Evolutionary conservation across 2,888 invertebrate genomes (phyloP), one percentile per base, ranked within the genome.

Genomic region (Chloroclystis v-ata): DNA sequence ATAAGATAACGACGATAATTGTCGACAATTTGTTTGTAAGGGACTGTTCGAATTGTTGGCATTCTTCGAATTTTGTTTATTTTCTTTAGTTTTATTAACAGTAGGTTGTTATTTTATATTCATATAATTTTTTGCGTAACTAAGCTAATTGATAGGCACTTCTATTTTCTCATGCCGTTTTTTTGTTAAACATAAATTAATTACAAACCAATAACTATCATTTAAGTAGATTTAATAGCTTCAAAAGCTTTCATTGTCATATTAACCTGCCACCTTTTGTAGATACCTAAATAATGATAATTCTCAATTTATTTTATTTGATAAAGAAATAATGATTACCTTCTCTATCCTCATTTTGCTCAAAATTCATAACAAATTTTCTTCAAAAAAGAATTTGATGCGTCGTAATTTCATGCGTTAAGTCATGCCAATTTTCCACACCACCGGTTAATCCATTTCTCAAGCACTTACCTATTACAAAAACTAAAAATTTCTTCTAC

Each of bases 381-480:
- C 51, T 52, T 45, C 37, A 51, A 50, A 47, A 53, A 78, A 20
- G 2, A 20, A 20, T 5, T 20, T 20, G 20, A 20, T 20, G 20
- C 5, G 20, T 20, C 2, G 20, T 20, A 20, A 20, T 59, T 52
- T 69, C 85, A 86, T 86, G 85, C 85, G 76, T 68, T 69, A 66
- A 55, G 67, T 60, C 85, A 85, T 85, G 85, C 85, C 74, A 76
- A 69, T 70, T 62, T 66, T 63, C 78, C 83, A 84, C 83, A 84
- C 84, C 85, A 83, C 83, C 82, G 39, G 50, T 47, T 47, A 50
- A 46, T 46, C 43, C 50, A 75, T 69, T 75, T 63, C 63, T 59
- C 60, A 74, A 70, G 66, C 82, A 86, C 86, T 86, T 86, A 86
- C 86, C 86, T 72, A 83, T 71, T 66, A 52, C 57, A 56, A 59